Evolutionary conservation across 2,888 invertebrate genomes (phyloP).

Genomic region (Oligia strigilis): DNA sequence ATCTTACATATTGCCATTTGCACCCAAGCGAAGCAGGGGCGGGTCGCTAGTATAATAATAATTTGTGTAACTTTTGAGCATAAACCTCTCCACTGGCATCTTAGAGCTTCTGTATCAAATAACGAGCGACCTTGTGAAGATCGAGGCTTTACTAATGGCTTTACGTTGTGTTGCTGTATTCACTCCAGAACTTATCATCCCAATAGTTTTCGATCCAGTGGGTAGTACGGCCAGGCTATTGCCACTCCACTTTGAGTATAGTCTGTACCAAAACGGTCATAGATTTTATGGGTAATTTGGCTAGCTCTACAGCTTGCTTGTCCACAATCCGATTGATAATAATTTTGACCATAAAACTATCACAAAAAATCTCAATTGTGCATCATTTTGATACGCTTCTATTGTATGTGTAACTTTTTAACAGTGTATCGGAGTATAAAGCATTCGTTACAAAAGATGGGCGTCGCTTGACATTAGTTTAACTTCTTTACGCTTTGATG

Average conservation of each 20-base stretch:
- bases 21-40: not conserved
- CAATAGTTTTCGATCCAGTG: not conserved
- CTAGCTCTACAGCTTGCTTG: not conserved
- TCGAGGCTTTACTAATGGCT: not conserved
- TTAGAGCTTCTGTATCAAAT: not conserved
- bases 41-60: not conserved
- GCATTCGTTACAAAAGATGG: conserved; percentile 89
- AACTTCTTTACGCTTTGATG: conserved; percentile 90
- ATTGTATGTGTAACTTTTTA: conserved; percentile 52
- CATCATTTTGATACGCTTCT: conserved; percentile 50
- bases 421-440: conserved; percentile 68
- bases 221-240: not conserved
- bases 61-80: not conserved
- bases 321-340: not conserved
- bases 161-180: not conserved
- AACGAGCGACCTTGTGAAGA: not conserved
- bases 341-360: not conserved
- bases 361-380: conserved; percentile 14
- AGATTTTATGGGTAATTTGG: not conserved
- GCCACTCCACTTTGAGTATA: not conserved
- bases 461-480: conserved; percentile 90
- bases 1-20: not conserved
- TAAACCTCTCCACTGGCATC: not conserved
- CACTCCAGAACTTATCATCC: not conserved
- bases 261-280: not conserved